Evolutionary conservation across 37 sponge, comb jelly and placozoan genomes (phyloP).

Genomic region (Cladorhizidae sp.): DNA sequence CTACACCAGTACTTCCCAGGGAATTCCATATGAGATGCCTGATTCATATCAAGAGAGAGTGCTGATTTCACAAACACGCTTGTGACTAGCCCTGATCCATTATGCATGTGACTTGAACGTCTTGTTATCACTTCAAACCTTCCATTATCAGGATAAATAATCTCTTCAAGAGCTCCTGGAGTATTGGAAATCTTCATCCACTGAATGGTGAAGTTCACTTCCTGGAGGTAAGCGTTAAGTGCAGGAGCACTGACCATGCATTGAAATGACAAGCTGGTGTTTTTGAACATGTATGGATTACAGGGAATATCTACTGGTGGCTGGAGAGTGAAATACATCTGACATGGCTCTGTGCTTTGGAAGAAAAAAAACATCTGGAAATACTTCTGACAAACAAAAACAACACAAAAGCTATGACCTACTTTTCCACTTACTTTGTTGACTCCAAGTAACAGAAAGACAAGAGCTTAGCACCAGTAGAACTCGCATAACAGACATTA

Average conservation of each 20-base stretch:
- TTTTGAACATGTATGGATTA: background rate
- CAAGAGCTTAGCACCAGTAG: too few relatives aligned
- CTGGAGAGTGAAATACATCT: slow-evolving; percentile 22
- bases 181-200: background rate
- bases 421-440: too few relatives aligned
- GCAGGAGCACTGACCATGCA: background rate
- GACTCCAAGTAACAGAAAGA: too few relatives aligned
- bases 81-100: background rate
- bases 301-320: slow-evolving; percentile 20
- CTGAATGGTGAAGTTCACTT: slow-evolving; percentile 3
- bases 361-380: too few relatives aligned
- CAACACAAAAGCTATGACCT: too few relatives aligned
- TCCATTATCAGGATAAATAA: background rate
- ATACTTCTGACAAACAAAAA: too few relatives aligned
- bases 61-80: slow-evolving; percentile 1
- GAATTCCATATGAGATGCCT: background rate
- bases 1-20: slow-evolving; percentile 7
- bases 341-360: background rate
- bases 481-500: too few relatives aligned
- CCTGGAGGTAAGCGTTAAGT: background rate
- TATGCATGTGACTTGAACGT: background rate
- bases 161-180: background rate
- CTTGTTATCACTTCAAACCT: background rate
- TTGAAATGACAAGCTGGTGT: background rate
- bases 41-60: background rate